Evolutionary conservation across 2,888 invertebrate species (phyloP).

Genomic region (Pammene aurita): DNA sequence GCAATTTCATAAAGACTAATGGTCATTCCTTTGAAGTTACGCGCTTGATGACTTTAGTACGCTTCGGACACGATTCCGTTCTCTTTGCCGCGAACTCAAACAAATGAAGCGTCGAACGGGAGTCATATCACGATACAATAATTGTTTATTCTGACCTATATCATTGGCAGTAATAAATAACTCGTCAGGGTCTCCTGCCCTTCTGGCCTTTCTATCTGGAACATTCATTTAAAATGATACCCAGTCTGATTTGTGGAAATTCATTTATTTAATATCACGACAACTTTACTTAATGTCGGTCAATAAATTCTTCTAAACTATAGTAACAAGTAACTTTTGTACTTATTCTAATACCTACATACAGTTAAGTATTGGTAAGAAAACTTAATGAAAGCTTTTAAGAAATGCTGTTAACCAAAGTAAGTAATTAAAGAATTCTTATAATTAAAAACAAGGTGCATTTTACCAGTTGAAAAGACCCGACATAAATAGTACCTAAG

Average conservation of each 20-base stretch:
- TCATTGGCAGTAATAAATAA: too few relatives aligned
- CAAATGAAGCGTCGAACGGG: constrained; percentile 10
- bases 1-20: background rate
- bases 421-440: constrained; percentile 22
- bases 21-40: constrained; percentile 16
- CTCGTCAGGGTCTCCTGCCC: too few relatives aligned
- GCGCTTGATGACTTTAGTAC: constrained; percentile 27
- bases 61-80: constrained; percentile 29
- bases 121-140: constrained; percentile 10
- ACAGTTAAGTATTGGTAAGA: background rate
- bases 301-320: too few relatives aligned
- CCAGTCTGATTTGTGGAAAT: too few relatives aligned
- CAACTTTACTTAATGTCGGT: too few relatives aligned
- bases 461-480: constrained; percentile 19
- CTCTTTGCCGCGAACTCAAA: constrained; percentile 14
- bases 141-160: background rate
- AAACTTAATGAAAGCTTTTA: background rate
- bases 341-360: too few relatives aligned
- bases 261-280: too few relatives aligned
- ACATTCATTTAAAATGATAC: too few relatives aligned
- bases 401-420: background rate
- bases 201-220: too few relatives aligned
- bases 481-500: constrained; percentile 15
- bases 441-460: constrained; percentile 32
- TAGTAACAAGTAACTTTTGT: too few relatives aligned